phyloP scores from a whole-genome alignment of 2,888 invertebrate genomes.

The Acrobasis repandana region DNA sequence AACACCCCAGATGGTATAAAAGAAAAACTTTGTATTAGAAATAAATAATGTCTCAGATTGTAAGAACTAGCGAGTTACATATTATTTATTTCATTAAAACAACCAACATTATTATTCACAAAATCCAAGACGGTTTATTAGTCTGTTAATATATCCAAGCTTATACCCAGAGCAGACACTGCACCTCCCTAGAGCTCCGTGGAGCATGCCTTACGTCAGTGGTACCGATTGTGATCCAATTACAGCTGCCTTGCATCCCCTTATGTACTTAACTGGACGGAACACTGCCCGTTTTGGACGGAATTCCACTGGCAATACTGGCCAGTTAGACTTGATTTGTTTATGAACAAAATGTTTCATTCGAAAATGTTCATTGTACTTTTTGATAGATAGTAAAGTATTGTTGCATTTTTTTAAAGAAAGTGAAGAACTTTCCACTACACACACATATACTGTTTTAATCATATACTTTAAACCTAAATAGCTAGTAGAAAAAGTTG shows the following conservation, averaged over 20 bases:
- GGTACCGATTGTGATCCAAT: slow-evolving; percentile 76
- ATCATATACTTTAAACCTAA: too few relatives aligned
- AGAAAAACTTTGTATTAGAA: too few relatives aligned
- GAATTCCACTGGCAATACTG: slow-evolving; percentile 9
- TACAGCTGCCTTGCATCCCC: slow-evolving; percentile 70
- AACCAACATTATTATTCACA: background rate
- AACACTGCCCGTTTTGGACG: slow-evolving; percentile 51
- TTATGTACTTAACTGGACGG: slow-evolving; percentile 74
- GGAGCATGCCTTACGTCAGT: slow-evolving; percentile 64
- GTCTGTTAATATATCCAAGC: slow-evolving; percentile 47
- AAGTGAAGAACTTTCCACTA: too few relatives aligned
- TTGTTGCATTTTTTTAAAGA: too few relatives aligned
- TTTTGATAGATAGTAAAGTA: too few relatives aligned
- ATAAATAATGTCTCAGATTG: too few relatives aligned
- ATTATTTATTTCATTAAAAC: too few relatives aligned
- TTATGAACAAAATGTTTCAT: background rate
- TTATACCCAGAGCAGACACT: slow-evolving; percentile 52
- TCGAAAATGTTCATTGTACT: too few relatives aligned
- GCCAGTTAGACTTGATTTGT: slow-evolving; percentile 14
- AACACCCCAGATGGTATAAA: too few relatives aligned
- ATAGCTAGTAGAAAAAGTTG: too few relatives aligned
- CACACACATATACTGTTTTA: too few relatives aligned
- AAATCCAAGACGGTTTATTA: slow-evolving; percentile 7
- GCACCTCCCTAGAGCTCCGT: slow-evolving; percentile 48
- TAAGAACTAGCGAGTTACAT: too few relatives aligned